Percentiles rank a stretch among this genome's conserved stretches.
Evolutionary conservation across 2,113 vertebrate species (phyloP).

Genomic region (Sylvietta virens): DNA sequence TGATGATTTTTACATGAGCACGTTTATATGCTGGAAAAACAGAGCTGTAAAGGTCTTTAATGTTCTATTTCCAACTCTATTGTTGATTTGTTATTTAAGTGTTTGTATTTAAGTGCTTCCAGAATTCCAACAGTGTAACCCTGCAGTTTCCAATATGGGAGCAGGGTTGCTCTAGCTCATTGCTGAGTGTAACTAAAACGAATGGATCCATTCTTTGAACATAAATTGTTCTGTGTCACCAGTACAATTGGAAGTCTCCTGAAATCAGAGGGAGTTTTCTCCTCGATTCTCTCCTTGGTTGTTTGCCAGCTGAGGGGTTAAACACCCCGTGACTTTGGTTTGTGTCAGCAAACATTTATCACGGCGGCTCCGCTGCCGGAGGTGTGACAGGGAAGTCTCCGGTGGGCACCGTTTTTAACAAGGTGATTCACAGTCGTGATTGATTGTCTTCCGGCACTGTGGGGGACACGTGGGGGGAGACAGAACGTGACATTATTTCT

Average conservation of each 20-base stretch:
- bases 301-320: conserved; percentile 10
- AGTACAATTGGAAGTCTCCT: background rate
- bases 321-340: background rate
- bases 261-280: background rate
- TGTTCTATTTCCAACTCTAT: background rate
- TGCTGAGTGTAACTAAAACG: background rate
- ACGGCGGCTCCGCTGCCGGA: background rate
- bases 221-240: background rate
- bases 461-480: background rate
- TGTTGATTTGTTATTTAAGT: background rate
- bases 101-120: too few relatives aligned
- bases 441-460: conserved; percentile 11
- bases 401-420: conserved; percentile 28
- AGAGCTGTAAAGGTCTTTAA: background rate
- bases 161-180: background rate
- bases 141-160: background rate
- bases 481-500: background rate
- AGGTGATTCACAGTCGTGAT: background rate
- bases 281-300: background rate
- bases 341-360: conserved; percentile 36
- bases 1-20: background rate
- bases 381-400: background rate
- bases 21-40: background rate
- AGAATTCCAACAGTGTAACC: too few relatives aligned
- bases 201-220: background rate